phyloP scores from a whole-genome alignment of 2,888 invertebrate species.

The Phengaris arion region DNA sequence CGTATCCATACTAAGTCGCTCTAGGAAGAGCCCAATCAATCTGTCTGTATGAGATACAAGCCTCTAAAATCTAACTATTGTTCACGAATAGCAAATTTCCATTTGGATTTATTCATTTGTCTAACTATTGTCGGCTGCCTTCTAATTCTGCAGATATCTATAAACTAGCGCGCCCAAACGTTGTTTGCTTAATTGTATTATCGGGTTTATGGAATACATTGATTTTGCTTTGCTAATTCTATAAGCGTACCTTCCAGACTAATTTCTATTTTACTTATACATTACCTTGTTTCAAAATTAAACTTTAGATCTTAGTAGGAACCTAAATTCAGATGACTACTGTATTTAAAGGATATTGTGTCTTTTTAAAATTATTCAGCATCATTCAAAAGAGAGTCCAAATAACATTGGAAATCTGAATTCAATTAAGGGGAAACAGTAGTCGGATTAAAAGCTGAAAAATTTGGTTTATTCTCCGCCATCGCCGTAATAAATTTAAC shows the following conservation, averaged over 20 bases:
- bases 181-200: conserved; percentile 30
- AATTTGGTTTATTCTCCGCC: conserved; percentile 44
- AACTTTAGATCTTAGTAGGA: neutral
- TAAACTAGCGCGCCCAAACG: conserved; percentile 41
- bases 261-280: neutral
- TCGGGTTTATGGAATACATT: conserved; percentile 24
- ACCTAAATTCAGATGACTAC: neutral
- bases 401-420: conserved; percentile 8
- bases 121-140: conserved; percentile 71
- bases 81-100: conserved; percentile 77
- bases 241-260: conserved; percentile 13
- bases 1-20: conserved; percentile 56
- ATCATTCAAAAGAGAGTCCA: neutral
- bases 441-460: conserved; percentile 22
- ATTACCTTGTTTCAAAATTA: neutral
- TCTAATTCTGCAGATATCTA: conserved; percentile 59
- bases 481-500: conserved; percentile 71
- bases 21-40: conserved; percentile 73
- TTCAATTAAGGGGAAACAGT: conserved; percentile 8
- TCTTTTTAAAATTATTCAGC: neutral
- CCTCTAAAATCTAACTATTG: conserved; percentile 79
- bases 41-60: conserved; percentile 76
- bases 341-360: neutral
- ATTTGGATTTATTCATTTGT: conserved; percentile 79
- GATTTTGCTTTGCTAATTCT: neutral